Conservation (phyloP, 2,797 vertebrate species). For the Thripadectes ignobilis region DNA sequence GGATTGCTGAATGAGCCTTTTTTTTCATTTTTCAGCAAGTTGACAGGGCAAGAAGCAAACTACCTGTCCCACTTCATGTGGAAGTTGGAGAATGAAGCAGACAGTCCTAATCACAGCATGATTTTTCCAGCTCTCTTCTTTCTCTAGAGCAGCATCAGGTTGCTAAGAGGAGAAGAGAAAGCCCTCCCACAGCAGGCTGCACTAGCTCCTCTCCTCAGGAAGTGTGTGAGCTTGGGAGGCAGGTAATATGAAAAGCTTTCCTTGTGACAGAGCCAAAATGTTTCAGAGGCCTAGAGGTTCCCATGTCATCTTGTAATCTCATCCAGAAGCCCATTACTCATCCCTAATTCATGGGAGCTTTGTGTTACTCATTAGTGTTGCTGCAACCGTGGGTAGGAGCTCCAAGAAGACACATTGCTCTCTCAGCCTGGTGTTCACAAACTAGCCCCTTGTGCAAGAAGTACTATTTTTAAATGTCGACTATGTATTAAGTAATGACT, state of each 20-base stretch:
- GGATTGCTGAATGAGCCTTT: neutral
- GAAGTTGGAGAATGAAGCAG: neutral
- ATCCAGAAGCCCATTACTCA: slow-evolving; percentile 38
- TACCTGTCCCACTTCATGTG: neutral
- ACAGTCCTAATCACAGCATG: neutral
- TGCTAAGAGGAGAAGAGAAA: neutral
- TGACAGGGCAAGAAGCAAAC: neutral
- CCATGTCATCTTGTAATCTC: neutral
- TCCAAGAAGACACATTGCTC: neutral
- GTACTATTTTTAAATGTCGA: slow-evolving; percentile 46
- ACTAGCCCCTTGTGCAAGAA: slow-evolving; percentile 32
- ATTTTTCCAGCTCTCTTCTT: neutral
- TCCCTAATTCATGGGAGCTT: slow-evolving; percentile 18
- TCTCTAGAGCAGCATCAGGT: neutral
- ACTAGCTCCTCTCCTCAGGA: neutral
- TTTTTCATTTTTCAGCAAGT: neutral
- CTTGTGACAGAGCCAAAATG: neutral
- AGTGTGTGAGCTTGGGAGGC: neutral
- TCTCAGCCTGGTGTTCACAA: neutral
- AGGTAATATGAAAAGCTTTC: neutral
- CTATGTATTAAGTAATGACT: slow-evolving; percentile 1
- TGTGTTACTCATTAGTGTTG: neutral
- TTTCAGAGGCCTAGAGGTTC: slow-evolving; percentile 15
- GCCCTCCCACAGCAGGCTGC: neutral
- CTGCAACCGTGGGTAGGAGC: slow-evolving; percentile 5